Evolutionary conservation across 1,140 invertebrate genomes (phyloP), one percentile per base, ranked within the genome.

Genomic region (Brachionus rubens): DNA sequence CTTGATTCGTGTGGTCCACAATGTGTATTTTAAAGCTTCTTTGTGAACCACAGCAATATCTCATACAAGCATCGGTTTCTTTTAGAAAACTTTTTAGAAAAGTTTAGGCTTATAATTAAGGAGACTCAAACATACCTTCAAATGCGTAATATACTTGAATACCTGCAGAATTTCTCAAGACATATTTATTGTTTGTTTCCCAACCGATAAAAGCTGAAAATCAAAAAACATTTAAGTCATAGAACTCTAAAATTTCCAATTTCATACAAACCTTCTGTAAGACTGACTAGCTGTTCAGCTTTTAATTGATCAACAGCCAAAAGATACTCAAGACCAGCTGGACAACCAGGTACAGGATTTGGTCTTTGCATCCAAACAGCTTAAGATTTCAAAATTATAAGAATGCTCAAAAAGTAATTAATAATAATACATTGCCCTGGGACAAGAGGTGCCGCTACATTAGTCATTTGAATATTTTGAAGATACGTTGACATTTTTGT

Each of bases 281-380:
- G 78, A 82, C 94, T 92, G 6, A 92, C 88, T 86, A 93, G 91
- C 83, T 94, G 93, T 80, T 94, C 90, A 52, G 96, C 88, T 70
- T 94, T 86, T 48, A 96, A 85, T 79, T 92, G 89, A 84, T 96
- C 92, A 88, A 95, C 89, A 88, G 87, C 88, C 82, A 90, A 91
- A 86, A 96, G 90, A 88, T 92, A 96, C 87, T 94, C 92, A 87
- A 96, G 90, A 78, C 92, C 93, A 81, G 89, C 91, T 62, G 91
- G 93, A 87, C 90, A 94, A 82, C 89, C 92, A 82, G 87, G 89
- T 47, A 82, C 78, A 79, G 87, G 88, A 86, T 87, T 87, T 75
- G 89, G 90, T n/a, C 41, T 65, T 65, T 65, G 59, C 36, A 65
- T 65, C 59, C 59, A 65, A 14, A 41, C 41, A 41, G 6, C 59